Base-by-base conservation (phyloP, 2,888 invertebrate species). In the Ichneumon xanthorius region DNA sequence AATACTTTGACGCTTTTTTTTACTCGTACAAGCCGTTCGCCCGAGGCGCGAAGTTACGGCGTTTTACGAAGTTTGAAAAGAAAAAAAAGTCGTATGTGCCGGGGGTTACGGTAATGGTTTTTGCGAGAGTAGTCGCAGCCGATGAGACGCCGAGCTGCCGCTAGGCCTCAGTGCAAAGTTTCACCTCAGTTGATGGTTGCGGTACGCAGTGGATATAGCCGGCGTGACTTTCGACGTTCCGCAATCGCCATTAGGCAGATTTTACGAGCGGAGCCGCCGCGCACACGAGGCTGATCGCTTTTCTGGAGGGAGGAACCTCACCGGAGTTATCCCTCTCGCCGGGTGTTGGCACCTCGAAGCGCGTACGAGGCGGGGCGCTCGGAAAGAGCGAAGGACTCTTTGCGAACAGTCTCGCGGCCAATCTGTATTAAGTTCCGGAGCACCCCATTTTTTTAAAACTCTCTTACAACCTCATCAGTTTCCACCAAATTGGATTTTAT, bases 171-270 rank as follows among this genome's bases (percentile, higher is more conserved):
- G 58, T 26, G 30, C 58, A 73, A 73, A 73, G 58, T 73, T 61
- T 58, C 58, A 61, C 58, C 26, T 50, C n/a, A 16, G 58, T 61
- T 53, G 73, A 73, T 61, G 40, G 73, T 73, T 73, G 40, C 55
- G 58, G 61, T 61, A 58, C 55, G 16, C 40, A 40, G 58, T 14
- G 58, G 22, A 58, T 37, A 55, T 33, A 71, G 71, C 9, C 53
- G 30, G 37, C 55, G 40, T 22, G 14, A 73, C 58, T 73, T 73
- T 73, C 73, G 73, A 58, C 61, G 58, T 61, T 73, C 58, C 58
- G 61, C 61, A 58, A 73, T 73, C 58, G 73, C 73, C 61, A 73
- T 73, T 73, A 73, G 73, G 73, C 40, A 61, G 58, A 72, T 73
- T 73, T 73, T 73, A 73, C 61, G 73, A 73, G 58, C 73, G 58